A percentile compares a stretch with the other conserved stretches of the same genome.
These are phyloP conservation scores for Dendrocincla tyrannina DNA, from an alignment of 2,797 vertebrate species.

Conservation along the genomic window DNA sequence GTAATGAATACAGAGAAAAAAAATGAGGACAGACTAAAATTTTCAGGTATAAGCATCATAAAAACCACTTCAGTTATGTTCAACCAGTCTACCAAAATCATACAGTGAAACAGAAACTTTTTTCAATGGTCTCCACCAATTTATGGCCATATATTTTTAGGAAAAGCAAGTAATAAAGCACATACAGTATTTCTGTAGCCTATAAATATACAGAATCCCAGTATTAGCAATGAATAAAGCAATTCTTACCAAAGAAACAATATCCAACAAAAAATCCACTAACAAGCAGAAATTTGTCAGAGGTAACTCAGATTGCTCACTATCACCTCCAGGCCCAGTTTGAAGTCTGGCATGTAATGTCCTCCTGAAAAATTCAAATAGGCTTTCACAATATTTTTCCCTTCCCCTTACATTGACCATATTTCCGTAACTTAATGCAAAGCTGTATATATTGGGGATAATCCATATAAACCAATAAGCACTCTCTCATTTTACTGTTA, in stretches of 20 bases:
- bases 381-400: neutral
- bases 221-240: neutral
- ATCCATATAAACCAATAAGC: neutral
- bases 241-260: slow-evolving; percentile 95
- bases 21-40: neutral
- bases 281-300: slow-evolving; percentile 94
- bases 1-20: neutral
- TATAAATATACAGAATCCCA: neutral
- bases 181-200: neutral
- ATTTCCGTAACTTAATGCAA: neutral
- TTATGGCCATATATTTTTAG: neutral
- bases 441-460: neutral
- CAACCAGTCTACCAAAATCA: neutral
- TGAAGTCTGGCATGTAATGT: slow-evolving; percentile 81
- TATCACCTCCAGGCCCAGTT: slow-evolving; percentile 74
- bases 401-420: neutral
- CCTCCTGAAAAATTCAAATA: slow-evolving; percentile 80
- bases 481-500: neutral
- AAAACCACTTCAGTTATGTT: neutral
- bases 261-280: slow-evolving; percentile 97
- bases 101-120: neutral
- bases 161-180: neutral
- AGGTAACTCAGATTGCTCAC: slow-evolving; percentile 81
- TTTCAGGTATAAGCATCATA: neutral
- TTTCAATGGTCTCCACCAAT: neutral